phyloP scores from a whole-genome alignment of 2,888 invertebrate genomes.

The Drosophila melanosoma region DNA sequence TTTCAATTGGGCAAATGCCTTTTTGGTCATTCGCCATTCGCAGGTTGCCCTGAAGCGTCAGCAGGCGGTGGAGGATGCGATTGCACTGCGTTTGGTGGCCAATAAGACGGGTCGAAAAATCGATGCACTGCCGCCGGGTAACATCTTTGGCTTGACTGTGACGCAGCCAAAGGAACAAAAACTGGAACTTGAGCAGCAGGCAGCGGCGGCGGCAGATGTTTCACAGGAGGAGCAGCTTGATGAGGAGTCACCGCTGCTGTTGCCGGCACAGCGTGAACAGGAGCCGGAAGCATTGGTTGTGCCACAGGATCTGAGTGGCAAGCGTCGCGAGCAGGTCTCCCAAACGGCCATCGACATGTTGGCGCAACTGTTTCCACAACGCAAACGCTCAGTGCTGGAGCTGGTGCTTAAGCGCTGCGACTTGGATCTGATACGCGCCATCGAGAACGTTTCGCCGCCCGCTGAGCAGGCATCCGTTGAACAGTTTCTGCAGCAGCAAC shows the following conservation, averaged over 20 bases:
- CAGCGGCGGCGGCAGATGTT: neutral
- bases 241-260: neutral
- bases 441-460: conserved; percentile 82
- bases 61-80: conserved; percentile 98
- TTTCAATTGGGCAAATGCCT: conserved; percentile 69
- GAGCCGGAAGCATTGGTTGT: conserved; percentile 39
- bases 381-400: conserved; percentile 94
- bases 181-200: neutral
- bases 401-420: conserved; percentile 96
- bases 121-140: conserved; percentile 93
- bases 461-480: conserved; percentile 20
- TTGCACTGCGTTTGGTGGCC: conserved; percentile 96
- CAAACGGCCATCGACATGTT: conserved; percentile 93
- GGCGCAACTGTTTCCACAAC: conserved; percentile 94
- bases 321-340: conserved; percentile 86
- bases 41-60: conserved; percentile 97
- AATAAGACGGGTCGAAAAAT: conserved; percentile 91
- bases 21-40: conserved; percentile 3
- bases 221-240: conserved; percentile 6
- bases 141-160: conserved; percentile 95
- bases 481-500: neutral
- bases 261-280: conserved; percentile 8
- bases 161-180: conserved; percentile 89
- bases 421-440: conserved; percentile 91
- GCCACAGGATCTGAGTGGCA: conserved; percentile 66